A percentile compares a stretch with the other conserved stretches of the same genome.
Evolutionary conservation across 2,888 invertebrate species (phyloP).

Genomic region (Napeogenes inachia): DNA sequence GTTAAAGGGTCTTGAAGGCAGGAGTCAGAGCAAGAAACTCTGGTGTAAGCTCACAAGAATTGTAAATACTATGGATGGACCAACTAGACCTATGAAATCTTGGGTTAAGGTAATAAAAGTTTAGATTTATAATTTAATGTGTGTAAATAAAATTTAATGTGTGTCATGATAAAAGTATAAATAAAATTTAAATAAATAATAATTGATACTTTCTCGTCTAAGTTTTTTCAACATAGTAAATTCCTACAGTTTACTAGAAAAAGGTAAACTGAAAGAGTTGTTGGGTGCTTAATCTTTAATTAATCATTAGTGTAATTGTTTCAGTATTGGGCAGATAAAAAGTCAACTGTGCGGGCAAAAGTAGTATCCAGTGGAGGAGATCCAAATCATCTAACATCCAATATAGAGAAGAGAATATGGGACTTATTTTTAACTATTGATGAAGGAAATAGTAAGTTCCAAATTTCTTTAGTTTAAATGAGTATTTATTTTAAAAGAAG

Average conservation of each 20-base stretch:
- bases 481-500: neutral
- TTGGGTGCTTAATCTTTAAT: too few relatives aligned
- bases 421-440: slow-evolving; percentile 56
- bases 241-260: too few relatives aligned
- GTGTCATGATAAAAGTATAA: neutral
- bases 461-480: neutral
- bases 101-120: slow-evolving; percentile 62
- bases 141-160: too few relatives aligned
- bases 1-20: slow-evolving; percentile 60
- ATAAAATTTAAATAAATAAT: too few relatives aligned
- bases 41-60: slow-evolving; percentile 61
- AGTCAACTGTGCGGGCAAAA: slow-evolving; percentile 64
- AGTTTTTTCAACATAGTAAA: too few relatives aligned
- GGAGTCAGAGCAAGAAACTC: slow-evolving; percentile 63
- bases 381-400: slow-evolving; percentile 56
- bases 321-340: slow-evolving; percentile 72
- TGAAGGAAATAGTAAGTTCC: slow-evolving; percentile 35
- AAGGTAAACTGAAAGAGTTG: too few relatives aligned
- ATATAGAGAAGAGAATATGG: slow-evolving; percentile 68
- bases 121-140: slow-evolving; percentile 10
- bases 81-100: slow-evolving; percentile 66
- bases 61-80: slow-evolving; percentile 60
- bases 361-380: slow-evolving; percentile 58
- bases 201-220: too few relatives aligned
- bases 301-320: slow-evolving; percentile 27